Base-by-base conservation (phyloP, 1,140 invertebrate species). In the Harlomillsia oculata region DNA sequence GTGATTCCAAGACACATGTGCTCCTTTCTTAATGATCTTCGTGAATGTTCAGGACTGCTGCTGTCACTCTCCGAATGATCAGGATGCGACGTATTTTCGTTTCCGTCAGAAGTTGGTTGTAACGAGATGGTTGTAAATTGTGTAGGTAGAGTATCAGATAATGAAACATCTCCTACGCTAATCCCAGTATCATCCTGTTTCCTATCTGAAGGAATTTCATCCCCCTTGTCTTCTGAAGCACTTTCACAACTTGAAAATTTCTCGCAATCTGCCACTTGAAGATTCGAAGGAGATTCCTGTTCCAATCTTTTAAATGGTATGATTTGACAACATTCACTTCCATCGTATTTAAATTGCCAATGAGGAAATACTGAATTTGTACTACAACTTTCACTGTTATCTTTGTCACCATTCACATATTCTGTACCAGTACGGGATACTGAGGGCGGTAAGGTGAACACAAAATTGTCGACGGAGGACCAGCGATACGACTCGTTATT, bases 311-410 rank as follows among this genome's bases (percentile, higher is more conserved):
- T 9, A 48, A 20, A 20, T 50, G 8, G 23, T 34, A 8, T 43
- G 37, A 14, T n/a, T 25, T n/a, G 4, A n/a, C 32, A 37, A 37
- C 30, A 23, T 40, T 52, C n/a, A 58, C 62, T 6, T 58, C 56
- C 62, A 34, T 64, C 62, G 32, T 64, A 64, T 18, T 55, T 60
- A 1, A 49, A 28, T 41, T 58, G 59, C 62, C 62, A 64, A 4
- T 28, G 9, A 3, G 62, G 62, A 34, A 46, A 64, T 29, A 57
- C 32, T 9, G 53, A 25, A 21, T 53, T 56, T 9, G 28, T 30
- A 18, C 14, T 41, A 11, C n/a, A 18, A 23, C 30, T 49, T 34
- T 25, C 23, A 16, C n/a, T 23, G n/a, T 44, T 43, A 9, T 49
- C 32, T 44, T 28, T 20, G 3, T 20, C 3, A 23, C 16, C 14